phyloP scores from a whole-genome alignment of 2,888 invertebrate species.

The Fragum whitleyi region DNA sequence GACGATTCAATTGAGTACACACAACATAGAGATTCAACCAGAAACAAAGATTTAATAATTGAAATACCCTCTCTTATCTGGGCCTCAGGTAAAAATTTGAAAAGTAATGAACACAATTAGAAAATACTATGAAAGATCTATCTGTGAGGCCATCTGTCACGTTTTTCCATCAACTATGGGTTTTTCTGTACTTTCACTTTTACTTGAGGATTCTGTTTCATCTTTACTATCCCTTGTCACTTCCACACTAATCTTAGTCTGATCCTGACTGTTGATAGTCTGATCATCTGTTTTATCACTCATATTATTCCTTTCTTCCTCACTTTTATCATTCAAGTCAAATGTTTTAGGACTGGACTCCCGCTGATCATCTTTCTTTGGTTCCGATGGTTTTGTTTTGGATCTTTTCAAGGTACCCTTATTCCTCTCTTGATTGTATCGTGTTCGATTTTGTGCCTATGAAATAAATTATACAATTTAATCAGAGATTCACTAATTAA shows the following conservation, averaged over 20 bases:
- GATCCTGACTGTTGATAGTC: background rate
- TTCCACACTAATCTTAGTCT: background rate
- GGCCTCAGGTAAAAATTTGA: too few species aligned
- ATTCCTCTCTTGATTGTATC: conserved; percentile 58
- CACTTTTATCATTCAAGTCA: background rate
- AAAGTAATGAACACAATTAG: conserved; percentile 22
- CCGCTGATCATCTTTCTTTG: conserved; percentile 25
- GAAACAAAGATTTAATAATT: too few species aligned
- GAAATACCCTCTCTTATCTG: too few species aligned
- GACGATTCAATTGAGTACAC: too few species aligned
- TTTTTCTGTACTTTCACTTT: conserved; percentile 5
- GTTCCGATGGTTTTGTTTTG: conserved; percentile 41
- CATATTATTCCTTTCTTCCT: background rate
- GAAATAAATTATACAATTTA: background rate
- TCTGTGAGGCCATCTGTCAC: background rate
- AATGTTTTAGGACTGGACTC: conserved; percentile 21
- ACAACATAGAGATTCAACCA: too few species aligned
- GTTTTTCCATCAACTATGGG: background rate
- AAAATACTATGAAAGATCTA: conserved; percentile 18
- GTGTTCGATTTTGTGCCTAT: conserved; percentile 57
- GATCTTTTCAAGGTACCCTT: conserved; percentile 45
- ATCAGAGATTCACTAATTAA: too few species aligned
- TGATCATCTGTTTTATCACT: background rate
- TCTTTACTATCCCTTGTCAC: background rate
- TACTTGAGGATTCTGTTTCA: background rate